phyloP scores from a whole-genome alignment of 2,888 invertebrate genomes.

The Alentia gelatinosa region DNA sequence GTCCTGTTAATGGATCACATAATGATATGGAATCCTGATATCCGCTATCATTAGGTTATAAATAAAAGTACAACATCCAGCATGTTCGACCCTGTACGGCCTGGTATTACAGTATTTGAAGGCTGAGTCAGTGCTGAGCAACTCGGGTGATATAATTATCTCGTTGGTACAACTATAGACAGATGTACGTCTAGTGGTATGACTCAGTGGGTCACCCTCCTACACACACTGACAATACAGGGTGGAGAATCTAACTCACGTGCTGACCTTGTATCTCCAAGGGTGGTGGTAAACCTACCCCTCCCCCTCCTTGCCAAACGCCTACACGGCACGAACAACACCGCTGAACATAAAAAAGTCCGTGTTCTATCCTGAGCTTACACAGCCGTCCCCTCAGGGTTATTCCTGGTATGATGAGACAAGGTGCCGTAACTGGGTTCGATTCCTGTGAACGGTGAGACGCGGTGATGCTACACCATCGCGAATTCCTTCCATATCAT shows the following conservation, averaged over 20 bases:
- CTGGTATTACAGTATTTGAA: too few species aligned
- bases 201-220: background rate
- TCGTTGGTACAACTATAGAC: background rate
- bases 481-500: background rate
- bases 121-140: background rate
- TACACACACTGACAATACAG: background rate
- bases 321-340: too few species aligned
- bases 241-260: background rate
- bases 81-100: too few species aligned
- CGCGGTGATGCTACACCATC: background rate
- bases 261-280: background rate
- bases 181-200: background rate
- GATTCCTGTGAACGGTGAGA: background rate
- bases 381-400: background rate
- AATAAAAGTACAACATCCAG: too few species aligned
- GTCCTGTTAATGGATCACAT: too few species aligned
- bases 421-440: background rate
- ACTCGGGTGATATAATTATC: background rate
- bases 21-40: too few species aligned
- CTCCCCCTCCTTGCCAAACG: too few species aligned
- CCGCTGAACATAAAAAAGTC: background rate
- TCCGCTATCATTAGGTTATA: too few species aligned
- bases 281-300: background rate
- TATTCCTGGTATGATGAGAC: background rate
- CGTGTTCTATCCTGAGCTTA: background rate